Base-by-base conservation (phyloP, 2,797 vertebrate species). In the Yasuhikotakia modesta region DNA sequence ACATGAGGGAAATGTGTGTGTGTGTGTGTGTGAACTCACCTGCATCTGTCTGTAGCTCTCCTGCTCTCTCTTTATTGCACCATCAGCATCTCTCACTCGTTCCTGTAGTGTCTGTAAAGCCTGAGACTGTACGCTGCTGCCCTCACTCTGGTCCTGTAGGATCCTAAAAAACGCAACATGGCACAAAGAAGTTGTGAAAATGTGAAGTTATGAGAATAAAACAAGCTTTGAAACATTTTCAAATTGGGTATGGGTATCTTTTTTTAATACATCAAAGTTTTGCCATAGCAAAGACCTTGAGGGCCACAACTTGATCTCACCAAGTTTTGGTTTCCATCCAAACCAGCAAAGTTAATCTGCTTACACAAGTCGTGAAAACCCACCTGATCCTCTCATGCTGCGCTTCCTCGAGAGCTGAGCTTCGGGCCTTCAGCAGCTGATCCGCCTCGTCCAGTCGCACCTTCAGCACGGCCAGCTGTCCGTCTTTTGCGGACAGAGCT, bases 391-490 rank as follows among this genome's bases (percentile, higher is more conserved):
- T 95, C 86, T 99, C 98, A 79, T 81, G 94, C 90, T 96, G 95
- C 1, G 95, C 89, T 32, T 93, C 92, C 79, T 99, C 96, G 69
- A 99, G 84, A 0, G 96, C 94, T 65, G 91, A 92, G 13, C 92
- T 96, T 65, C 96, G 96, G 7, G 95, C 82, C 35, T 84, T 95
- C 77, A 99, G 86, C 14, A 99, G 89, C 87, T 98, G 97, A 90
- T 99, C 97, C 0, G 98, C 97, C 86, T 99, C 98, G 17, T 98
- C 95, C 0, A 99, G 87, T 21, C 97, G 86, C 66, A 99, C 94
- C 88, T 96, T 98, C 10, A 99, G 91, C 11, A 99, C 94, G 0
- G 97, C 98, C 1, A 99, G 91, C 83, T 99, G 97, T 22, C 96
- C 94, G 24, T 99, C 97, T 89, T 99, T 99, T 46, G 97, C 97